phyloP scores from a whole-genome alignment of 2,888 invertebrate genomes.

The Harpalus rubripes region DNA sequence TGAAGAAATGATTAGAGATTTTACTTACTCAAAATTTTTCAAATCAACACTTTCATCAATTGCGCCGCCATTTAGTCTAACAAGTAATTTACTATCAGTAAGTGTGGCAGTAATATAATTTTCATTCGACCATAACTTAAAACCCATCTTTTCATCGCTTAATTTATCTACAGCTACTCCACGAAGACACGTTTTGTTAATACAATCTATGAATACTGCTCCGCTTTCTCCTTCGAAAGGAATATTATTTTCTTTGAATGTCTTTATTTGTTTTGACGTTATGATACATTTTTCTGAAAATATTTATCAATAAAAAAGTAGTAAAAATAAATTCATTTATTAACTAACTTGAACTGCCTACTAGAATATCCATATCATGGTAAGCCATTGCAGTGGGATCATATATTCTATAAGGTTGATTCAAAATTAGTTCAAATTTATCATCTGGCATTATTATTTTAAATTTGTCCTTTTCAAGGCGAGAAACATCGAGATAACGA shows the following conservation, averaged over 20 bases:
- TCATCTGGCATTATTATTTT: neutral
- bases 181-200: neutral
- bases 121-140: constrained; percentile 10
- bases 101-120: neutral
- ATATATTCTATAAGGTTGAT: neutral
- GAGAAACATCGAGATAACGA: neutral
- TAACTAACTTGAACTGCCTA: neutral
- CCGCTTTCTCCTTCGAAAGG: neutral
- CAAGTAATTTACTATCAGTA: neutral
- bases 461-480: neutral
- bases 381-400: neutral
- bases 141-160: neutral
- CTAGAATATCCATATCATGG: neutral
- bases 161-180: constrained; percentile 1
- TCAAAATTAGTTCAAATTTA: neutral
- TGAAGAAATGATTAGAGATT: too few species aligned
- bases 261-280: neutral
- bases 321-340: neutral
- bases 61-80: neutral
- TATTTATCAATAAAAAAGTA: neutral
- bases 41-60: neutral
- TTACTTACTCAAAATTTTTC: neutral
- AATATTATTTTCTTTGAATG: neutral
- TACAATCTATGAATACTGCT: neutral
- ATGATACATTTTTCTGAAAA: neutral